phyloP scores from a whole-genome alignment of 2,797 vertebrate genomes.

The Adrianichthys oophorus region DNA sequence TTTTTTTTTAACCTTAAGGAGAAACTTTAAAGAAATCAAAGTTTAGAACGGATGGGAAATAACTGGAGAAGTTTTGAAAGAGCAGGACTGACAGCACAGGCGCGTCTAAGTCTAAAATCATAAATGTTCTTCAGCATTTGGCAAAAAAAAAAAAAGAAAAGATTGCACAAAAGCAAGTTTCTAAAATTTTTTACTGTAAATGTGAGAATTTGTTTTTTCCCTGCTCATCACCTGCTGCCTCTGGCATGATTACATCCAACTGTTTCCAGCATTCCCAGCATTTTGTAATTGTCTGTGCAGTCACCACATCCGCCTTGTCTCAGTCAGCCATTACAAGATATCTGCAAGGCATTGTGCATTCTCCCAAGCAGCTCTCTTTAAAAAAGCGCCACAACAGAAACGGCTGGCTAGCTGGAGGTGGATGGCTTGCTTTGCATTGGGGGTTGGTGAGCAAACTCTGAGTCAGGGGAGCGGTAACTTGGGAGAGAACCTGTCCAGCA shows the following conservation, averaged over 20 bases:
- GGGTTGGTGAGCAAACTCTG: slow-evolving; percentile 47
- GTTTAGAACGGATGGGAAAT: no score
- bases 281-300: slow-evolving; percentile 59
- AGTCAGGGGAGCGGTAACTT: slow-evolving; percentile 55
- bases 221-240: slow-evolving; percentile 45
- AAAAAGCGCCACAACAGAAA: slow-evolving; percentile 19
- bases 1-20: not conserved
- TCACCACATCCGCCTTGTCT: slow-evolving; percentile 48
- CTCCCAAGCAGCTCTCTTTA: slow-evolving; percentile 24
- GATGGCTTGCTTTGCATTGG: slow-evolving; percentile 21
- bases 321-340: slow-evolving; percentile 46
- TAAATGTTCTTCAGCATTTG: no score
- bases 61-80: no score
- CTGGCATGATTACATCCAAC: slow-evolving; percentile 31
- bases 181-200: slow-evolving; percentile 23
- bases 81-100: no score
- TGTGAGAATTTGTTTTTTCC: not conserved
- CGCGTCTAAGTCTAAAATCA: no score
- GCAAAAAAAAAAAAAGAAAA: not conserved
- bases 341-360: slow-evolving; percentile 48
- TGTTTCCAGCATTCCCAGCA: slow-evolving; percentile 50
- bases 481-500: slow-evolving; percentile 48
- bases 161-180: not conserved
- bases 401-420: not conserved
- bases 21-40: not conserved